Percentiles rank a stretch among this genome's conserved stretches.
phyloP scores from a whole-genome alignment of 1,140 invertebrate species.

The Acromyrmex charruanus region DNA sequence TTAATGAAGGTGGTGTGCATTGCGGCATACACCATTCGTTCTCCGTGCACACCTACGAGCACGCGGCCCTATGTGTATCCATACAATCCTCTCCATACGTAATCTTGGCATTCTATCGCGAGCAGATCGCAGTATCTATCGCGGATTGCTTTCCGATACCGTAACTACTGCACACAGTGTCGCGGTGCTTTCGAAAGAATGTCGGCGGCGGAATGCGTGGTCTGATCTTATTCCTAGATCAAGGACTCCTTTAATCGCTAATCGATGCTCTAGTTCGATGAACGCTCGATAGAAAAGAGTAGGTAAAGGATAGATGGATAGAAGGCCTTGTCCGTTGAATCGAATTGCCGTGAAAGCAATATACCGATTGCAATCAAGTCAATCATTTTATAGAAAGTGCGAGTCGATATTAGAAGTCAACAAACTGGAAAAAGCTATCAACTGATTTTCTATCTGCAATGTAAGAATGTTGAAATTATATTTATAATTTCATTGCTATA shows the following conservation, averaged over 20 bases:
- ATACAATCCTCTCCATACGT: conserved; percentile 26
- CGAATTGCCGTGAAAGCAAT: conserved; percentile 24
- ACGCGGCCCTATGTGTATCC: conserved; percentile 23
- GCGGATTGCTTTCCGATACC: conserved; percentile 64
- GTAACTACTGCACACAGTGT: conserved; percentile 66
- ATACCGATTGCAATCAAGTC: conserved; percentile 27
- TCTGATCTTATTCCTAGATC: conserved; percentile 67
- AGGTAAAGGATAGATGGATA: conserved; percentile 45
- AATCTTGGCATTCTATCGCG: conserved; percentile 57
- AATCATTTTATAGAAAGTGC: conserved; percentile 15
- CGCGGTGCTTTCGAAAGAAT: conserved; percentile 25
- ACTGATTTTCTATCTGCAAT: not conserved
- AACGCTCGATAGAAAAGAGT: conserved; percentile 18
- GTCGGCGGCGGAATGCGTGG: conserved; percentile 30
- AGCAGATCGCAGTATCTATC: conserved; percentile 65
- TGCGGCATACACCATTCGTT: conserved; percentile 69
- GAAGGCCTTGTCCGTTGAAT: not conserved
- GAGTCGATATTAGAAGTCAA: conserved; percentile 3
- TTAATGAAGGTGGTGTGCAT: conserved; percentile 77
- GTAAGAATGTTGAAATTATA: conserved; percentile 4
- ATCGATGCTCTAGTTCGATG: conserved; percentile 70
- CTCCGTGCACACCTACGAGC: conserved; percentile 43
- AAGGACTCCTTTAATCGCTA: conserved; percentile 65
- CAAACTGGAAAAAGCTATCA: conserved; percentile 12
- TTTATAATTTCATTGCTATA: not conserved